Conservation (phyloP, 2,888 invertebrate genomes). For the Eupithecia subfuscata region DNA sequence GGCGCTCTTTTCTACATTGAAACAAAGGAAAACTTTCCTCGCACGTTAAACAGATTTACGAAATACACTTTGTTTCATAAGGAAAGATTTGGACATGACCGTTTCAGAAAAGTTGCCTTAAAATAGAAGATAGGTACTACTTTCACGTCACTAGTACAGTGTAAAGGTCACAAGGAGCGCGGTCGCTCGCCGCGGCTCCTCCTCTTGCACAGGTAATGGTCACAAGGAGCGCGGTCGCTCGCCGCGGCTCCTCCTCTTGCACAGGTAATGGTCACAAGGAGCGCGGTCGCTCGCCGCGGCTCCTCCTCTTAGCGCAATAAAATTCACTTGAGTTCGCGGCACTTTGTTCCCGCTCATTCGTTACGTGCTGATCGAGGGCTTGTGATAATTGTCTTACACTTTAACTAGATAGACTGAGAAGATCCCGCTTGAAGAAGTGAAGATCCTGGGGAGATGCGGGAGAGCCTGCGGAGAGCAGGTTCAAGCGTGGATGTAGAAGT, state of each 20-base stretch:
- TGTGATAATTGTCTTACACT: neutral
- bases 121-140: neutral
- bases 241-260: neutral
- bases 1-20: slow-evolving; percentile 16
- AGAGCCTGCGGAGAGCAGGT: neutral
- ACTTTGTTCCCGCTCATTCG: slow-evolving; percentile 14
- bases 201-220: neutral
- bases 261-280: neutral
- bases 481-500: slow-evolving; percentile 28
- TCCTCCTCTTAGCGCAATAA: slow-evolving; percentile 11
- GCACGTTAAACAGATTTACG: neutral
- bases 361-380: neutral
- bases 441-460: neutral
- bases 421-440: neutral
- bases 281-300: neutral
- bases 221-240: neutral
- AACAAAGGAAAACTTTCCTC: neutral
- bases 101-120: neutral
- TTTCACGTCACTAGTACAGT: slow-evolving; percentile 15
- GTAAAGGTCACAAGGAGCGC: slow-evolving; percentile 1
- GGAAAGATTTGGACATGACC: neutral
- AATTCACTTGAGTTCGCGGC: slow-evolving; percentile 26
- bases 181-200: neutral
- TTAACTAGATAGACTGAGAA: neutral
- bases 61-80: neutral